Base-by-base conservation (phyloP, 2,888 invertebrate species). In the Neoscelio sp. region DNA sequence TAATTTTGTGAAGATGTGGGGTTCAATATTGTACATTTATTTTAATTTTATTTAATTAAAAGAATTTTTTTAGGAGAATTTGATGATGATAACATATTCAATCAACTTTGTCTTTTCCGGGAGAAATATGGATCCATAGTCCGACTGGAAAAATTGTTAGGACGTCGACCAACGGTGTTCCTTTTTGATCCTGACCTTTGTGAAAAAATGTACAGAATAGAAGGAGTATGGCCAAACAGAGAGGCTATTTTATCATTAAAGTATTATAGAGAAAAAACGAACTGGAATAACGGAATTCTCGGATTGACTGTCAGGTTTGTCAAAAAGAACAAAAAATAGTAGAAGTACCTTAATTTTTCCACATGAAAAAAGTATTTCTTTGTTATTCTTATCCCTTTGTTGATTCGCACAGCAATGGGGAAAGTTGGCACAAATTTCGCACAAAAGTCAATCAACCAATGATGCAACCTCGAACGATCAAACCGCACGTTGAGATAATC, bases 401-500 rank as follows among this genome's bases (percentile, higher is more conserved):
- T 44, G 7, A 6, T n/a, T 85, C 82, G 84, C 82, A 42, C 90
- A 97, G 97, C 80, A 97, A 97, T 89, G 97, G 97, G 0, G 94
- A 95, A 86, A 94, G 95, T 85, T 98, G 97, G 97, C 95, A 97
- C 87, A 92, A 93, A 82, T 95, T 97, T 88, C 93, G 97, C 80
- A 94, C 94, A 70, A 95, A 95, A 90, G 96, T 97, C 17, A 96
- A 97, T 85, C 96, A 96, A 89, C 94, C 95, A 82, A 92, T 97
- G 90, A 93, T 96, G 88, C 94, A 95, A 75, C 96, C 97, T 0
- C 93, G 94, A 82, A 95, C 95, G 6, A 95, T 97, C 10, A 94
- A 93, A 87, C 94, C 94, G 58, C 96, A 95, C 86, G 93, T 97
- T 40, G 93, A 93, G 8, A 93, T 94, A 54, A 92, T 97, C 81